Evolutionary conservation across 1,140 invertebrate species (phyloP), one percentile per base, ranked within the genome.

Genomic region (Melanaphis sacchari): DNA sequence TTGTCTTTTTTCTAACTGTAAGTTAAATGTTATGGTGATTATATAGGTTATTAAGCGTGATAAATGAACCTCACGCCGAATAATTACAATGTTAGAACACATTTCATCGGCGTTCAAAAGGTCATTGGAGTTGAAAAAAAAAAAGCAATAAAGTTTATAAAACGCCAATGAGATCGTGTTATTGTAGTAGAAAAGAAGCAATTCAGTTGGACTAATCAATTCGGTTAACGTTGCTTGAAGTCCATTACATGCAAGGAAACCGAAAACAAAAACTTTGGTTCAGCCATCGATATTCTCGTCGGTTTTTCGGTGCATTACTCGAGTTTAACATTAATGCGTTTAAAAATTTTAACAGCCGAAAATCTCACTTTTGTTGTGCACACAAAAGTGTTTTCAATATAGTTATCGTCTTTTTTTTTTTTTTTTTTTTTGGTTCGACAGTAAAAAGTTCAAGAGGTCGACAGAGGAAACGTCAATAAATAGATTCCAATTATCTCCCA

Each of bases 131-230:
- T 21, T n/a, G 59, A n/a, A 88, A 22, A 49, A 88, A 6, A 88
- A 88, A 52, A 88, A n/a, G n/a, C 52, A 88, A 88, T 49, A 24
- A 36, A 49, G 21, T 36, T 88, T 88, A 49, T 88, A n/a, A 21
- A 8, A 36, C 21, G 18, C 46, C 43, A 36, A 88, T 5, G 7
- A n/a, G 41, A 49, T 88, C 85, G 59, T 76, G n/a, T 76, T 66
- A 66, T 6, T 15, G 2, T 87, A 31, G 15, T 88, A 40, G 6
- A 88, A 88, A 49, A 46, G 43, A 52, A 49, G n/a, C 43, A 2
- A 85, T 88, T 88, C 41, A 11, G 49, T 88, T 88, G 85, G 41
- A 46, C 85, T 49, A 88, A 46, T n/a, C 43, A 21, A 88, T 88
- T 88, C 49, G 11, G 31, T 49, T 88, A n/a, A 36, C 43, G 43